Base-by-base conservation (phyloP, 2,888 invertebrate genomes). In the Callosobruchus maculatus region DNA sequence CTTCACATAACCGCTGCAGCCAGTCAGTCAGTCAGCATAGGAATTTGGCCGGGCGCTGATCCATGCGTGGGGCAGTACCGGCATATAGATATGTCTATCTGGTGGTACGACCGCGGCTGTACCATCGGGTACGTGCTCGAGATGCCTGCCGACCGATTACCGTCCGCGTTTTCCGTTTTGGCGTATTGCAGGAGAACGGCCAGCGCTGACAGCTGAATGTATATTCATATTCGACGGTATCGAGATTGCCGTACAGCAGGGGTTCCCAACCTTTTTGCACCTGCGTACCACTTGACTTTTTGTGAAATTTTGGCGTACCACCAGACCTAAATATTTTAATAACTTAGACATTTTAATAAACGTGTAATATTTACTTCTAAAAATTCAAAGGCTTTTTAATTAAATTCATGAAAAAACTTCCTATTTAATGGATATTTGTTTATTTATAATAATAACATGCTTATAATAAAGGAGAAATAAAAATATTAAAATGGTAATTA, bases 71-170 rank as follows among this genome's bases (percentile, higher is more conserved):
- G 49, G 49, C 77, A 76, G 74, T 77, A 76, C 72, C 76, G 73
- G 78, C 78, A 75, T 75, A 75, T 75, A 76, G 74, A 78, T 75
- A 78, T 75, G 76, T 77, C 76, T 76, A 76, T 78, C 76, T 75
- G 70, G 74, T 30, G 31, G 72, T 71, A 74, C 71, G 74, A 49
- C 49, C 49, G n/a, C n/a, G 49, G 49, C 49, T 49, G 49, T 49
- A 18, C 9, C 18, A 49, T 18, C 18, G 49, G 49, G 49, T 49
- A 49, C 49, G 49, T 49, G 49, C 18, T 18, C 49, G 49, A 49
- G 49, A 49, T 49, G 49, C 13, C 49, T 49, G 49, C 1, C 13
- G 13, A 0, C 49, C 13, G 49, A 49, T 49, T 49, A 49, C 13
- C 49, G 13, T 49, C 49, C 49, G 49, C 49, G 49, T 49, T 49